Conservation (phyloP, 2,113 vertebrate species). For the Rhombomys opimus region DNA sequence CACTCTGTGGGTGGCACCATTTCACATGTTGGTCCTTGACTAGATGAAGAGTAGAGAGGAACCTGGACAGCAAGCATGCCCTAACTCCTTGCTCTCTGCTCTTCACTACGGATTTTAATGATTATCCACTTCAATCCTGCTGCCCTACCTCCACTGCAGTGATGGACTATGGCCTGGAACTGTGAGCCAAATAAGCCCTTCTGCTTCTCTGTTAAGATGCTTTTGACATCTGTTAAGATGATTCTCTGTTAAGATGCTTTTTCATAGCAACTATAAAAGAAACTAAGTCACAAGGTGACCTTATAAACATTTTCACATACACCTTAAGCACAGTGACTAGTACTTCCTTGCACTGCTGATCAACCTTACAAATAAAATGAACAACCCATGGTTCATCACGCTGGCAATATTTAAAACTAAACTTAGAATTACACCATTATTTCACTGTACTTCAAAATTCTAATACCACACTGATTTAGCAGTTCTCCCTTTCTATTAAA, state of each 20-base stretch:
- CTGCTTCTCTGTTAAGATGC: not conserved
- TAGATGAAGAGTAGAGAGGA: not conserved
- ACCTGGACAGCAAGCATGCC: not conserved
- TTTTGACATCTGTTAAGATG: too few species aligned
- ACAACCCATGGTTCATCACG: not conserved
- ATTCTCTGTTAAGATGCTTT: not conserved
- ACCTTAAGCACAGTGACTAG: not conserved
- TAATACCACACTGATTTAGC: not conserved
- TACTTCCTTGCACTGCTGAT: conserved; percentile 5
- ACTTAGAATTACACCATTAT: conserved; percentile 18
- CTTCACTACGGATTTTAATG: not conserved
- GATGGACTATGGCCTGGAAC: not conserved
- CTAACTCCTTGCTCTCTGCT: not conserved
- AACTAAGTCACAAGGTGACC: not conserved
- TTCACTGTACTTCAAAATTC: conserved; percentile 19
- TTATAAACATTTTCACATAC: conserved; percentile 2
- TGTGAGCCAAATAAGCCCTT: not conserved
- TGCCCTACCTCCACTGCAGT: not conserved
- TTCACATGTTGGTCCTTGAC: not conserved
- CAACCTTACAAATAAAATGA: conserved; percentile 55
- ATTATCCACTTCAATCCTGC: not conserved
- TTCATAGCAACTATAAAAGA: not conserved
- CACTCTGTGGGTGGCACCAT: not conserved
- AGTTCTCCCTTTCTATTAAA: conserved; percentile 8
- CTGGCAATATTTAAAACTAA: conserved; percentile 24